A percentile compares a stretch with the other conserved stretches of the same genome.
These are phyloP conservation scores for Momotus momota DNA, from an alignment of 2,797 vertebrate species.

Conservation along the genomic window DNA sequence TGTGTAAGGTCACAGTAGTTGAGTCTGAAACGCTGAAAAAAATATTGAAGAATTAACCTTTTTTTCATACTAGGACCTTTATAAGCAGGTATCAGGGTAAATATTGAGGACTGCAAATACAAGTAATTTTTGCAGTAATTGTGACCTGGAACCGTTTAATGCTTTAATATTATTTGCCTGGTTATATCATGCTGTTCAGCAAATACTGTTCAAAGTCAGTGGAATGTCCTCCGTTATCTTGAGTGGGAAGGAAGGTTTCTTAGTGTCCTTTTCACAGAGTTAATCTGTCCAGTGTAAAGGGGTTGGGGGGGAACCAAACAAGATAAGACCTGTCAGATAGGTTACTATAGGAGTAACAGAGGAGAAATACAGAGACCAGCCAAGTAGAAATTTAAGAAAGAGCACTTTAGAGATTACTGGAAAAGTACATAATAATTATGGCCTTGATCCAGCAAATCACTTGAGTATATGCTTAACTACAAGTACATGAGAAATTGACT, in stretches of 20 bases:
- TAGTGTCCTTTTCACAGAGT: neutral
- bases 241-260: neutral
- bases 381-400: slow-evolving; percentile 24
- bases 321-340: neutral
- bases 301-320: neutral
- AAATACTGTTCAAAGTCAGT: neutral
- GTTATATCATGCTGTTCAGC: neutral
- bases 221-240: neutral
- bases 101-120: neutral
- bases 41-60: neutral
- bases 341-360: neutral
- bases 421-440: slow-evolving; percentile 56
- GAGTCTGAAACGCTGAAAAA: neutral
- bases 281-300: neutral
- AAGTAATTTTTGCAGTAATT: neutral
- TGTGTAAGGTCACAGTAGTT: neutral
- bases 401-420: slow-evolving; percentile 42
- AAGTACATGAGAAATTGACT: slow-evolving; percentile 48
- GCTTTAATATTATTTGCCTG: neutral
- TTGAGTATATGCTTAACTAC: slow-evolving; percentile 52
- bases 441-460: slow-evolving; percentile 65
- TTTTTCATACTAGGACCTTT: neutral
- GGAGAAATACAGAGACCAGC: neutral
- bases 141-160: neutral
- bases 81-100: neutral